Percentiles rank a stretch among this genome's conserved stretches.
phyloP scores from a whole-genome alignment of 2,888 invertebrate genomes.

The Apantesis nais region DNA sequence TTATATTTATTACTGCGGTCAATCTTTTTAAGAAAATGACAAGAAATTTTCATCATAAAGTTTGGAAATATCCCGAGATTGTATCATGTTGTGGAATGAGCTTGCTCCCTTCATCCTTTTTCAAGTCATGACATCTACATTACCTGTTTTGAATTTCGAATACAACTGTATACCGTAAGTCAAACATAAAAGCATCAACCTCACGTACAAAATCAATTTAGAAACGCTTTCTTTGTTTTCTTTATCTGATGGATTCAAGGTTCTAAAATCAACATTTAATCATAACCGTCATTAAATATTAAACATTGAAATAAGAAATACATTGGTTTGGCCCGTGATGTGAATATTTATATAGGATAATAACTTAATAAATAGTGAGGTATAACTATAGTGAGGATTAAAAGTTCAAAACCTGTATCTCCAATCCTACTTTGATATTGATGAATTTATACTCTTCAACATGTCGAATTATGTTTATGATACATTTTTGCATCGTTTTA shows the following conservation, averaged over 20 bases:
- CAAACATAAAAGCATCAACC: neutral
- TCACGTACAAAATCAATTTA: neutral
- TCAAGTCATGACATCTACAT: no score
- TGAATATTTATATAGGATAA: conserved; percentile 37
- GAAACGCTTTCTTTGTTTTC: neutral
- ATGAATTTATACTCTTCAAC: neutral
- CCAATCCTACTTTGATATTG: neutral
- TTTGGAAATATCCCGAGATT: neutral
- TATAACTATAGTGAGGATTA: conserved; percentile 35
- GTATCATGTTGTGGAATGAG: neutral
- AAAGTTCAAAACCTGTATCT: conserved; percentile 28
- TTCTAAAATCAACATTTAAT: conserved; percentile 9
- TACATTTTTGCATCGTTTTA: neutral
- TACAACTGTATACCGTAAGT: neutral
- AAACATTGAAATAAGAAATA: conserved; percentile 1
- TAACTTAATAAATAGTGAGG: conserved; percentile 27
- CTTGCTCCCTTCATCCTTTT: neutral
- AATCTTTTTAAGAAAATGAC: neutral
- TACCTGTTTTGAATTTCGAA: neutral
- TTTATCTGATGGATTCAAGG: conserved; percentile 2
- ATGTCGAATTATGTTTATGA: neutral
- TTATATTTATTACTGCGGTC: neutral
- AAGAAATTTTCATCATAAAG: neutral
- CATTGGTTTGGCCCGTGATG: conserved; percentile 18
- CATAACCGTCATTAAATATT: conserved; percentile 9